Evolutionary conservation across 2,797 vertebrate genomes (phyloP).

Genomic region (Coilia nasus): DNA sequence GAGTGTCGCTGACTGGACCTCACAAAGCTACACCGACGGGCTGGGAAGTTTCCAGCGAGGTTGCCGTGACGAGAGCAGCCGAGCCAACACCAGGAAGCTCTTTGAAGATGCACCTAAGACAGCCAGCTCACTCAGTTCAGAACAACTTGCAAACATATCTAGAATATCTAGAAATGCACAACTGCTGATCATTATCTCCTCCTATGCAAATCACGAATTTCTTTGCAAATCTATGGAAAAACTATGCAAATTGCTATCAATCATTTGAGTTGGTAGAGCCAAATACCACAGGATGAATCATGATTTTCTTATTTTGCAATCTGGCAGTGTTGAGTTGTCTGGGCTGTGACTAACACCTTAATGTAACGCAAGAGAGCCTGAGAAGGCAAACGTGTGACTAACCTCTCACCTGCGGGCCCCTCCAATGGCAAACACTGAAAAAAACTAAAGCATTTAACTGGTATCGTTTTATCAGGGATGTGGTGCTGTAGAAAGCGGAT

Average conservation of each 20-base stretch:
- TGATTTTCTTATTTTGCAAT: not conserved
- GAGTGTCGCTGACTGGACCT: not conserved
- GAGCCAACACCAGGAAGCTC: not conserved
- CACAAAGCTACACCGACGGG: not conserved
- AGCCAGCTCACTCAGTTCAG: not conserved
- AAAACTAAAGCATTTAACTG: not conserved
- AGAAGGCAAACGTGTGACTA: not conserved
- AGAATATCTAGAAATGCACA: not conserved
- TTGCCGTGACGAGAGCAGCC: not conserved
- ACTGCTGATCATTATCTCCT: not conserved
- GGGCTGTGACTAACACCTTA: too few relatives aligned
- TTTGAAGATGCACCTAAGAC: not conserved
- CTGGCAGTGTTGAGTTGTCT: too few relatives aligned
- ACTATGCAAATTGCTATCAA: not conserved
- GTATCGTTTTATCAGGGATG: slow-evolving; percentile 14
- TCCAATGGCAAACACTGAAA: not conserved
- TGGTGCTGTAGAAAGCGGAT: not conserved
- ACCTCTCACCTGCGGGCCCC: not conserved
- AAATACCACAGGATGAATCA: not conserved
- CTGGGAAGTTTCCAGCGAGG: slow-evolving; percentile 11
- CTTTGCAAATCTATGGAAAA: not conserved
- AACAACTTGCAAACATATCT: not conserved
- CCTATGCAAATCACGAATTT: not conserved
- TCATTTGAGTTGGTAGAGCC: not conserved
- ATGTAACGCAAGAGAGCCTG: too few relatives aligned